Evolutionary conservation across 2,888 invertebrate species (phyloP).

Genomic region (Oligia strigilis): DNA sequence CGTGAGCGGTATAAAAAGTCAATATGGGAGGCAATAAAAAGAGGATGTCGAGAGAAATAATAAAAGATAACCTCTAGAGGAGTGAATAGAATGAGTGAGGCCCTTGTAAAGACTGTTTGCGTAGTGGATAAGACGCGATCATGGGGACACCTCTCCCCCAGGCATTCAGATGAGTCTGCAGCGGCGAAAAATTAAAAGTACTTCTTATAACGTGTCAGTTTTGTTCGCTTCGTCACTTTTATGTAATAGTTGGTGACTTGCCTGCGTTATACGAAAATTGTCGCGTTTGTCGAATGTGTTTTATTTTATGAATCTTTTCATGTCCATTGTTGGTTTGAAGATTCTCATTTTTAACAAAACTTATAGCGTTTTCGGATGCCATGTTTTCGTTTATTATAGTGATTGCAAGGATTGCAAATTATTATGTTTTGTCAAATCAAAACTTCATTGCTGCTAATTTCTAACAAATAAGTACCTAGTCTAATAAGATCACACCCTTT

Average conservation of each 20-base stretch:
- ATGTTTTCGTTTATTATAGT: neutral
- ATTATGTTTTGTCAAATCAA: neutral
- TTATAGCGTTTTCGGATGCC: too few relatives aligned
- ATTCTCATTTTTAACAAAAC: neutral
- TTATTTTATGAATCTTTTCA: conserved; percentile 29
- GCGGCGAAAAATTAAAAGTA: conserved; percentile 84
- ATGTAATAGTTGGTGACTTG: conserved; percentile 63
- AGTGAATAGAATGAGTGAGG: conserved; percentile 88
- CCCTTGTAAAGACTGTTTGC: conserved; percentile 90
- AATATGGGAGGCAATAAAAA: conserved; percentile 90
- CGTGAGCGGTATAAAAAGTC: conserved; percentile 89
- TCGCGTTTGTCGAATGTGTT: conserved; percentile 19
- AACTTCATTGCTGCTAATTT: neutral
- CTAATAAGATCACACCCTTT: neutral
- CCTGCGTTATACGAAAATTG: conserved; percentile 10
- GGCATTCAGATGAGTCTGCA: conserved; percentile 74
- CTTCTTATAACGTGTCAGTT: conserved; percentile 78
- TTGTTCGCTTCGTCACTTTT: conserved; percentile 64
- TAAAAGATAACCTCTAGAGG: conserved; percentile 89
- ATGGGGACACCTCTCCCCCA: conserved; percentile 87
- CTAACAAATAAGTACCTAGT: neutral
- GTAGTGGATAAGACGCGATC: conserved; percentile 89
- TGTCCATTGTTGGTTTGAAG: neutral
- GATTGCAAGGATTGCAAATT: neutral
- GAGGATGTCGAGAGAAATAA: conserved; percentile 87